phyloP scores from a whole-genome alignment of 2,888 invertebrate species.

The Polyommatus icarus region DNA sequence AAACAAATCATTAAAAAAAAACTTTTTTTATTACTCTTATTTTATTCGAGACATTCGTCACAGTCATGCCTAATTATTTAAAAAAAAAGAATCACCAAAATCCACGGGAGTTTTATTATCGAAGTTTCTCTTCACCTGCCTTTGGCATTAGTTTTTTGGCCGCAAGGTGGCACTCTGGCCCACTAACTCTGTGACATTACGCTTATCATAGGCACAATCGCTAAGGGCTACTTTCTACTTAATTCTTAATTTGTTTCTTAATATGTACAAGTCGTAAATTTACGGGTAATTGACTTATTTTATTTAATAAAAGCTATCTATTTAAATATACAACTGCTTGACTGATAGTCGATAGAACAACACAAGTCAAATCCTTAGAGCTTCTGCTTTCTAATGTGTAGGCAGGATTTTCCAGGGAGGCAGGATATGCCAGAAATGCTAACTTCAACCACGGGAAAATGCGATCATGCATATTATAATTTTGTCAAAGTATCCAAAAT shows the following conservation, averaged over 20 bases:
- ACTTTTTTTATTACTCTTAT: not conserved
- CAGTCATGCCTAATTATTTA: conserved; percentile 12
- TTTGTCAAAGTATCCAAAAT: no score
- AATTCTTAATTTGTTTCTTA: conserved; percentile 6
- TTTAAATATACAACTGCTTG: not conserved
- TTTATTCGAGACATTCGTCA: conserved; percentile 2
- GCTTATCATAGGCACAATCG: conserved; percentile 7
- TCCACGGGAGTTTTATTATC: conserved; percentile 34
- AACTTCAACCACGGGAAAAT: no score
- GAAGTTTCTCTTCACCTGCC: conserved; percentile 44
- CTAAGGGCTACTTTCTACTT: conserved; percentile 20
- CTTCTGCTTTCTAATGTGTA: not conserved
- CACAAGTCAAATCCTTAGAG: no score
- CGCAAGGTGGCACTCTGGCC: conserved; percentile 43
- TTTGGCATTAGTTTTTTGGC: conserved; percentile 46
- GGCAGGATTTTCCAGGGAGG: no score
- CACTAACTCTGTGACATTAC: conserved; percentile 1
- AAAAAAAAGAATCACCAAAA: conserved; percentile 12
- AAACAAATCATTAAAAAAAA: not conserved
- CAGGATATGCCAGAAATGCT: no score
- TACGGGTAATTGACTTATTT: not conserved
- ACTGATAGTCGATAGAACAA: no score
- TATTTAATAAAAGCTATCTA: not conserved
- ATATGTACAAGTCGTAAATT: conserved; percentile 1
- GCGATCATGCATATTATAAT: no score